These are phyloP conservation scores for Calypte anna DNA, from an alignment of 2,113 vertebrate genomes.

Conservation along the genomic window DNA sequence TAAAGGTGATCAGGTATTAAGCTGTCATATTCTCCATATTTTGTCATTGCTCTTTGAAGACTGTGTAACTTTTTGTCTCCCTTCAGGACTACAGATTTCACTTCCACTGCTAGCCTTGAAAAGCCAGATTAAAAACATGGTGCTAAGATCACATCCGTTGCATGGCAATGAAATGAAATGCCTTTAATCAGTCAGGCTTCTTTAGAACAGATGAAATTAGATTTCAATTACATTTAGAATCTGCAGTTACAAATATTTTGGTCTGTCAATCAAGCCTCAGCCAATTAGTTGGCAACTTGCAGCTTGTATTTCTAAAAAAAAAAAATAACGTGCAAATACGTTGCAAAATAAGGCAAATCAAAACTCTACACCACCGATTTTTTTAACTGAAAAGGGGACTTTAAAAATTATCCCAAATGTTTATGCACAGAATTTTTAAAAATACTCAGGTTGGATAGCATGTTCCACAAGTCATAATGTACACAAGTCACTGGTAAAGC, in stretches of 20 bases:
- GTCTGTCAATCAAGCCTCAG: constrained; percentile 26
- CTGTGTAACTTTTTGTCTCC: neutral
- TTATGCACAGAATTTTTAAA: neutral
- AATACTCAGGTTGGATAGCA: neutral
- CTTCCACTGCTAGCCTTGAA: neutral
- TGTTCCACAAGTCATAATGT: neutral
- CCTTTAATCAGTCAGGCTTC: constrained; percentile 33
- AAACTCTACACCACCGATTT: neutral
- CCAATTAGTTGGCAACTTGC: constrained; percentile 10
- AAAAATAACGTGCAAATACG: neutral
- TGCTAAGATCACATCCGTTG: neutral
- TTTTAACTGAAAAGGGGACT: neutral
- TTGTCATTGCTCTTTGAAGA: neutral
- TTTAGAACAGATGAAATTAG: constrained; percentile 27
- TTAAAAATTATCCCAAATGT: neutral
- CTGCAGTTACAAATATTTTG: constrained; percentile 49
- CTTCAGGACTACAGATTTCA: neutral
- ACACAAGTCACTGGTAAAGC: neutral
- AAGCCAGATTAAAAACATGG: neutral
- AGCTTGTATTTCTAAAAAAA: constrained; percentile 14
- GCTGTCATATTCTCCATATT: neutral
- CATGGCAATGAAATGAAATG: neutral
- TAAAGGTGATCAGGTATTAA: neutral
- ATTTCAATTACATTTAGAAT: constrained; percentile 33
- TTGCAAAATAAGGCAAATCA: neutral